These are phyloP conservation scores for Argentina silus DNA, from an alignment of 2,797 vertebrate genomes.

Conservation along the genomic window DNA sequence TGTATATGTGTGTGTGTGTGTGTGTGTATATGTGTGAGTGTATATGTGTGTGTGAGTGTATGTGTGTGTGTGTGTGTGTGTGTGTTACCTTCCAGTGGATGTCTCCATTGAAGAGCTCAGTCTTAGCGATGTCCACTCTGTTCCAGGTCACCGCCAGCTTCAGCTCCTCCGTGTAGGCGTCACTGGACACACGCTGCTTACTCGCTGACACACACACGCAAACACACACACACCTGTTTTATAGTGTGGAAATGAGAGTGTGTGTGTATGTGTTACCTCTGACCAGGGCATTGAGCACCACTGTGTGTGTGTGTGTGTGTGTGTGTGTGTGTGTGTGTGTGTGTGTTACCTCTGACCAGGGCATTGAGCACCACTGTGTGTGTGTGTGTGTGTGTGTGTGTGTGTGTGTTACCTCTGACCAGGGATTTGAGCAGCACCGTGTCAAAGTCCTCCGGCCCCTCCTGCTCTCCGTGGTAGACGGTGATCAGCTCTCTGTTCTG, in stretches of 20 bases:
- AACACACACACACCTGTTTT: neutral
- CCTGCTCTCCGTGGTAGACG: conserved; percentile 81
- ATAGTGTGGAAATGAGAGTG: neutral
- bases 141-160: conserved; percentile 91
- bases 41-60: no score
- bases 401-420: conserved; percentile 78
- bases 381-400: neutral
- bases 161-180: conserved; percentile 84
- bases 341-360: neutral
- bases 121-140: conserved; percentile 91
- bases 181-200: conserved; percentile 65
- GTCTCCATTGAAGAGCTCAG: conserved; percentile 88
- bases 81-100: conserved; percentile 85
- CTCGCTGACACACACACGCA: conserved; percentile 75
- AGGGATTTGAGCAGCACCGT: conserved; percentile 86
- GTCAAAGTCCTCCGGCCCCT: conserved; percentile 87
- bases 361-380: neutral
- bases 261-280: neutral
- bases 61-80: neutral
- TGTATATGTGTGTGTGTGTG: no score
- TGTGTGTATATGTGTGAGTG: no score
- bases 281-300: neutral
- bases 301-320: neutral
- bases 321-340: neutral
- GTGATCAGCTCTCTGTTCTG: conserved; percentile 83